Evolutionary conservation across 2,888 invertebrate species (phyloP), one percentile per base, ranked within the genome.

Genomic region (Dorcus hopei): DNA sequence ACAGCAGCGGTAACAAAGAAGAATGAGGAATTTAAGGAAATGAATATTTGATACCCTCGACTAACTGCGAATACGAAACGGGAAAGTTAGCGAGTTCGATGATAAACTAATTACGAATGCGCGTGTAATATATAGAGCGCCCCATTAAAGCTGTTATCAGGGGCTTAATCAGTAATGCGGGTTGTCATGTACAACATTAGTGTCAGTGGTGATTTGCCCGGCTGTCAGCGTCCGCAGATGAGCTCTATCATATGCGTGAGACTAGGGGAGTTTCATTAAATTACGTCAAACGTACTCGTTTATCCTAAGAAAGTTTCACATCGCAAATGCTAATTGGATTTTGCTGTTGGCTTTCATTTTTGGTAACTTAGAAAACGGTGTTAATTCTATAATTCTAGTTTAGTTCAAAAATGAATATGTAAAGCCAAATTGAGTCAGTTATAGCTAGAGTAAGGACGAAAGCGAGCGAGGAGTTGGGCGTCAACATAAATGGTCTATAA

Each of bases 151-250:
- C 75, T 72, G 75, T 76, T 77, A 77, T 76, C 77, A 73, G 73
- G 68, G 70, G 73, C 70, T 74, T 76, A 76, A 77, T 77, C 77
- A 71, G 71, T 75, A 76, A 76, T 76, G 70, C 73, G 73, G 72
- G 73, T 73, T 77, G 77, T 77, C 77, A 75, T 76, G 76, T 73
- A 74, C 73, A 72, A 75, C 74, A 76, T 76, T 76, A 76, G 73
- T 73, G 77, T 77, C 76, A 69, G 66, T 65, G 71, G 70, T 73
- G 74, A 75, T 76, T 75, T 74, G 74, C 74, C 68, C 65, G 62
- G 64, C 69, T 70, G 72, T 70, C 72, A 70, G 62, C 72, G 69
- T 62, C 61, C 66, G 57, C 65, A 61, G 64, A 65, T 63, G 64
- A 66, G 65, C 60, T 60, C 54, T 65, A 63, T 58, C 63, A 64